Evolutionary conservation across 2,113 vertebrate genomes (phyloP).

Genomic region (Cavia porcellus): DNA sequence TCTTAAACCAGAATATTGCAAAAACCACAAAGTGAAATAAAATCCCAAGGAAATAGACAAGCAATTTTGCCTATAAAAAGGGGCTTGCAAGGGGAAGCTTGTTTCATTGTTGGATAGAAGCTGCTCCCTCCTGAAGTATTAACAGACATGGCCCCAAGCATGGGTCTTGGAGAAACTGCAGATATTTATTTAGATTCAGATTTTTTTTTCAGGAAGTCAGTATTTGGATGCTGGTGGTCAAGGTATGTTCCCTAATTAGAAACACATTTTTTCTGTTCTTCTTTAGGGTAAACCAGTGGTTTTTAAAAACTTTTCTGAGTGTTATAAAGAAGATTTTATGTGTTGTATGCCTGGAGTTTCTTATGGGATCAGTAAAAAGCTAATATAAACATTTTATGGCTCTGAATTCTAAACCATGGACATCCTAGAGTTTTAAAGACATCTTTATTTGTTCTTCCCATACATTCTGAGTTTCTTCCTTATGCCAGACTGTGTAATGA

Average conservation of each 20-base stretch:
- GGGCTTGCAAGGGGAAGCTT: slow-evolving; percentile 12
- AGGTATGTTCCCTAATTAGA: slow-evolving; percentile 71
- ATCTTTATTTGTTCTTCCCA: neutral
- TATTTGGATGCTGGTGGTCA: slow-evolving; percentile 51
- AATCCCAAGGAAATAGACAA: slow-evolving; percentile 17
- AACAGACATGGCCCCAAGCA: neutral
- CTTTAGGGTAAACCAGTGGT: slow-evolving; percentile 9
- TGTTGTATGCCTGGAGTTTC: neutral
- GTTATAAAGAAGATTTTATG: neutral
- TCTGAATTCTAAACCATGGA: slow-evolving; percentile 25
- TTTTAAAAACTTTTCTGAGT: neutral
- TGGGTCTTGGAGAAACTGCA: neutral
- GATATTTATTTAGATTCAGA: slow-evolving; percentile 56
- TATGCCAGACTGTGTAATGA: neutral
- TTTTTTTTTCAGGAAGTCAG: slow-evolving; percentile 51
- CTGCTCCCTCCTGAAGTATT: neutral
- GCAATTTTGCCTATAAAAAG: slow-evolving; percentile 61
- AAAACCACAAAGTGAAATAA: slow-evolving; percentile 58
- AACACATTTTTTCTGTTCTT: slow-evolving; percentile 60
- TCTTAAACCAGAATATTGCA: slow-evolving; percentile 37
- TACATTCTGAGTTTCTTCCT: neutral
- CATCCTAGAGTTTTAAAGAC: neutral
- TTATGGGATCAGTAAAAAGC: neutral
- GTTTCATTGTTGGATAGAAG: slow-evolving; percentile 35
- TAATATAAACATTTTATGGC: neutral